Evolutionary conservation across 2,113 vertebrate species (phyloP).

Genomic region (Etheostoma spectabile): DNA sequence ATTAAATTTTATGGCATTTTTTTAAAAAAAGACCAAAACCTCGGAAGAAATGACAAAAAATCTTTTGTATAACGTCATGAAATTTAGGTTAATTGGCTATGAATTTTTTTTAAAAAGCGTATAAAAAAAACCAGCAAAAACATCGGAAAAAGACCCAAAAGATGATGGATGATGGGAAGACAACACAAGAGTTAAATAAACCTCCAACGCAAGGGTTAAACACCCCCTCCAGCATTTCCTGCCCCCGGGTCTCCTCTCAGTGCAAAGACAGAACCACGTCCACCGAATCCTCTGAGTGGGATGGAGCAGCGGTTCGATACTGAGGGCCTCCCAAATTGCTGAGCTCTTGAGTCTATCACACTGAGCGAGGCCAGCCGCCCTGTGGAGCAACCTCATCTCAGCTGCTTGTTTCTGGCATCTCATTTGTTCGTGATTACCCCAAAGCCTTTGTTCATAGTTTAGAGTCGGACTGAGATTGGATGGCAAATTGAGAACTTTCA

Average conservation of each 20-base stretch:
- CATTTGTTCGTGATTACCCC: constrained; percentile 26
- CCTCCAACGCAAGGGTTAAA: too few species aligned
- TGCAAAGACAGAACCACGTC: constrained; percentile 14
- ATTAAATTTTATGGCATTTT: too few species aligned
- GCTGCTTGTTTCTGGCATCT: constrained; percentile 38
- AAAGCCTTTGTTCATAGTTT: constrained; percentile 2
- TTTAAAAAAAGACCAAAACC: too few species aligned
- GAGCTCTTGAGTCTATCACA: constrained; percentile 30
- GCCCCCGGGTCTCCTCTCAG: constrained; percentile 25
- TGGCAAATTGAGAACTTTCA: constrained; percentile 10
- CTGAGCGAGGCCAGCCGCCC: constrained; percentile 7
- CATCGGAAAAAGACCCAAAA: too few species aligned
- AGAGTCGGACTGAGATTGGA: background rate
- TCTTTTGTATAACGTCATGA: too few species aligned
- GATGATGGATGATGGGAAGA: too few species aligned
- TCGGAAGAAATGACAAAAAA: too few species aligned
- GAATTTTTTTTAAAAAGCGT: too few species aligned
- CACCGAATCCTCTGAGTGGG: constrained; percentile 21
- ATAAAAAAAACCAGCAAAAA: too few species aligned
- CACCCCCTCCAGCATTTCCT: constrained; percentile 6
- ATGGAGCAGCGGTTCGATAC: constrained; percentile 5
- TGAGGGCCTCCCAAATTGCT: constrained; percentile 27
- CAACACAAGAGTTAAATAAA: too few species aligned
- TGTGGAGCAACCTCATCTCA: constrained; percentile 8
- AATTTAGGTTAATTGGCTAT: too few species aligned